phyloP scores from a whole-genome alignment of 1,140 invertebrate species.

The Adoxophyes honmai region DNA sequence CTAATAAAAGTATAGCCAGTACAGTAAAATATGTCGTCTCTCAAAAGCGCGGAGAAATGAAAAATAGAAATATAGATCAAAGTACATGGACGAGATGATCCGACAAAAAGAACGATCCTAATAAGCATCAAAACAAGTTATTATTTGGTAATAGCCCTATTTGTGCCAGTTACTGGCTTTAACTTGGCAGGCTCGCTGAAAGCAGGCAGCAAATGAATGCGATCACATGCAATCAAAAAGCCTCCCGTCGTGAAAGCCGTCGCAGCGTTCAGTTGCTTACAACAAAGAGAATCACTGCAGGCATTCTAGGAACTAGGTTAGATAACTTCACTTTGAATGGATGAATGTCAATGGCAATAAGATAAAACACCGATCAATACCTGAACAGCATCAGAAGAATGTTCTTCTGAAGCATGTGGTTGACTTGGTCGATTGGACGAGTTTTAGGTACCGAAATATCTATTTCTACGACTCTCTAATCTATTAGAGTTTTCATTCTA shows the following conservation, averaged over 20 bases:
- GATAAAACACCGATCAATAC: conserved; percentile 1
- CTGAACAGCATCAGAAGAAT: neutral
- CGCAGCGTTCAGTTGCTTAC: conserved; percentile 8
- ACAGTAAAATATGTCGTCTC: too few species aligned
- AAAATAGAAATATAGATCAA: too few species aligned
- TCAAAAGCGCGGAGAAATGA: too few species aligned
- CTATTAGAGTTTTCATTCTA: too few species aligned
- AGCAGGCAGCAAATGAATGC: neutral
- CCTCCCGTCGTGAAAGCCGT: neutral
- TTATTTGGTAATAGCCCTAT: conserved; percentile 5
- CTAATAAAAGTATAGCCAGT: too few species aligned
- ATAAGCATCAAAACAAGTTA: neutral
- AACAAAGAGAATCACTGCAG: neutral
- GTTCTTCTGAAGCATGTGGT: too few species aligned
- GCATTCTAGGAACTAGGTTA: conserved; percentile 5
- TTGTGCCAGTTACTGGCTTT: neutral
- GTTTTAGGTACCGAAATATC: too few species aligned
- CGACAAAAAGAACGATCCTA: neutral
- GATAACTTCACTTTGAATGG: conserved; percentile 1
- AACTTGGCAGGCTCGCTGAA: neutral
- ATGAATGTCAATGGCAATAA: conserved; percentile 2
- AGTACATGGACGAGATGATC: too few species aligned
- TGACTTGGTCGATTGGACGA: too few species aligned
- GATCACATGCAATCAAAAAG: neutral
- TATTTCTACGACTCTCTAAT: too few species aligned